A percentile compares a stretch with the other conserved stretches of the same genome.
These are phyloP conservation scores for Megathymus violae DNA, from an alignment of 1,140 invertebrate genomes.

Conservation along the genomic window DNA sequence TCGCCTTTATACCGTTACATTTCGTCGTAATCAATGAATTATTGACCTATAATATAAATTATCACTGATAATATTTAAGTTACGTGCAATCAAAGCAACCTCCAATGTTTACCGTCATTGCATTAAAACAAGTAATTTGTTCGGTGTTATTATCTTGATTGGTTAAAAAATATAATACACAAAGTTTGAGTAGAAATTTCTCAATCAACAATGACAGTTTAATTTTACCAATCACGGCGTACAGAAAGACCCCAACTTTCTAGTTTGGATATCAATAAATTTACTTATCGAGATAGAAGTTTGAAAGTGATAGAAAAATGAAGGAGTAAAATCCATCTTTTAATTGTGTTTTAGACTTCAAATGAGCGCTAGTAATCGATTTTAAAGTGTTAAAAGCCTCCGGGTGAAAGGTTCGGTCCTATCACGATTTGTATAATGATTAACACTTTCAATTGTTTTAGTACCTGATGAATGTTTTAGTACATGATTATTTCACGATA, in stretches of 20 bases:
- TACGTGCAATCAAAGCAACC: no score
- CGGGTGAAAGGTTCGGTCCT: conserved; percentile 51
- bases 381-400: conserved; percentile 51
- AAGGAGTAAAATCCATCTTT: conserved; percentile 45
- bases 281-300: conserved; percentile 58
- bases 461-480: no score
- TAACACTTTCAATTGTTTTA: conserved; percentile 9
- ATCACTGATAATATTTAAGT: no score
- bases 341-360: conserved; percentile 46
- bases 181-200: conserved; percentile 20
- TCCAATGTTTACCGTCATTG: no score
- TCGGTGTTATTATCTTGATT: no score
- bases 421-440: conserved; percentile 37
- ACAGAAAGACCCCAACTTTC: conserved; percentile 60
- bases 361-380: conserved; percentile 56
- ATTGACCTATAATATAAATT: no score
- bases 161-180: no score
- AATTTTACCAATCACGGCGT: conserved; percentile 40
- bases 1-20: no score
- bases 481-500: conserved; percentile 11
- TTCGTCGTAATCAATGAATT: no score
- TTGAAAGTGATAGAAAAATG: conserved; percentile 41
- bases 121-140: no score
- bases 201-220: conserved; percentile 29
- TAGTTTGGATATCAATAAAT: conserved; percentile 54